Evolutionary conservation across 2,113 vertebrate genomes (phyloP), one percentile per base, ranked within the genome.

Genomic region (Oryzias curvinotus): DNA sequence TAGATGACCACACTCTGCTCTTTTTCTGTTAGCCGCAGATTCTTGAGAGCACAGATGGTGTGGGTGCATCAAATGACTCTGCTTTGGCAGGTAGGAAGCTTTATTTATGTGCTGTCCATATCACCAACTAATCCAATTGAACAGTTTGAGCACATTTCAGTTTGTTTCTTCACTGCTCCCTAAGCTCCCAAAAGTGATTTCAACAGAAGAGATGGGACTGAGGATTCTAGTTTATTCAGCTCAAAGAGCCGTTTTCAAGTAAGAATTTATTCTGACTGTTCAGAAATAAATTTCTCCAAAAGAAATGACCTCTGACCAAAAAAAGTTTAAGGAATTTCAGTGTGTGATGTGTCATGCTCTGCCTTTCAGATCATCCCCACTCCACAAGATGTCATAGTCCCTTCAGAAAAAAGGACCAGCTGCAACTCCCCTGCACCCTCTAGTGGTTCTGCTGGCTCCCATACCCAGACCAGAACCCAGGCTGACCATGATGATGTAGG

Each of bases 361-460:
- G 63, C 49, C 58, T 62, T 75, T 23, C 73, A 93, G 92, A 86
- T 92, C 42, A 65, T 87, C 61, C 69, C 89, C 7, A 87, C 87
- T 51, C 71, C 83, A 64, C 77, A 91, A 71, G 94, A 95, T 91
- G 89, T 91, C 14, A 68, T 76, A 53, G 68, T 52, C 12, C 77
- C 30, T 48, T 67, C 77, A 72, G 92, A 92, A 69, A 75, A 76
- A 85, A 78, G 80, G 80, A 69, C 28, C 17, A 83, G 61, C 52
- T 7, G 70, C 23, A 85, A 77, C 19, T 90, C 90, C 45, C 58
- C 83, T 56, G 86, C 86, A 4, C 88, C 86, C 78, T 88, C 91
- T 48, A 79, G 81, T 81, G 84, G 74, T 42, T 82, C 68, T 26
- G 72, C 69, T 57, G 85, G 61, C 17, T 88, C 81, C 68, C 44